Base-by-base conservation (phyloP, 2,113 vertebrate species). In the Agelaius tricolor region DNA sequence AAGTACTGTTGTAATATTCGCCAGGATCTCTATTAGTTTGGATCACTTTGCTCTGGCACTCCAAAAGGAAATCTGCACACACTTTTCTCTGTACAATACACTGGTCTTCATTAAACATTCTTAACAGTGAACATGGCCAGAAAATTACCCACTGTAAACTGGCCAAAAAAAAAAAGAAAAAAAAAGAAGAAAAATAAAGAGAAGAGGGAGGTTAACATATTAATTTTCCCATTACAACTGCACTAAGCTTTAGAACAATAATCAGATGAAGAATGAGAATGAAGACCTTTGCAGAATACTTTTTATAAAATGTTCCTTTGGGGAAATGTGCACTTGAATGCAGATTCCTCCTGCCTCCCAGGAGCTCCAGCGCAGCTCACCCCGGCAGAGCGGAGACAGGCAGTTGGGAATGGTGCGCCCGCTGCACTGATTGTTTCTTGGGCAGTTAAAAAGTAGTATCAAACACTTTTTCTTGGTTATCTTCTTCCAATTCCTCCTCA, bases 361-460 rank as follows among this genome's bases (percentile, higher is more conserved):
- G 89, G 97, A 87, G 94, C 95, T 75, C 54, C 84, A 41, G 85
- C 41, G 97, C 98, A 96, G 97, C 97, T 97, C 96, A n/a, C 41
- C 27, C 83, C 77, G 84, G 93, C 96, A 95, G 46, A 80, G 79
- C 16, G 18, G 78, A 75, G 88, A 31, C 1, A 55, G 92, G 93
- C 91, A 87, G 87, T 80, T 91, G 84, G 90, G 81, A 73, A 69
- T 2, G 54, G 89, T 37, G 47, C 14, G 31, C 92, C 91, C 3
- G 12, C 75, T 65, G 77, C 96, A 91, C 97, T 33, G 30, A 69
- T 52, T 91, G 82, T 26, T 89, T 58, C 75, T 79, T 44, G 87
- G 95, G 61, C 85, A 49, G 84, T 98, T 98, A 99, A 91, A 99
- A 98, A 82, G 98, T 97, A 22, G 99, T 99, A 97, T 99, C 98